Base-by-base conservation (phyloP, 2,113 vertebrate species). In the Hippocampus comes region DNA sequence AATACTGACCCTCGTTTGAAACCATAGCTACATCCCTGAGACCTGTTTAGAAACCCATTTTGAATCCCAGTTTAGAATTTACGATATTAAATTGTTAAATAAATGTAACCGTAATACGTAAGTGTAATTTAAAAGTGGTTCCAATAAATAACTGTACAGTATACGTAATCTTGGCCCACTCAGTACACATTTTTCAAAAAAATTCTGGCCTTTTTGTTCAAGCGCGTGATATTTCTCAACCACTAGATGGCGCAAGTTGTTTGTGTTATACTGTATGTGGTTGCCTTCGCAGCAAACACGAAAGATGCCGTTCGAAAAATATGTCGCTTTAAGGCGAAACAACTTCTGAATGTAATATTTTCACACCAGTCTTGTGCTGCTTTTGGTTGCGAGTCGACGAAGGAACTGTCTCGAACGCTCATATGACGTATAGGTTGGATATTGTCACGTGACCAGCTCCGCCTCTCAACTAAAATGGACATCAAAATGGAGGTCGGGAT, bases 221-320 rank as follows among this genome's bases (percentile, higher is more conserved):
- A n/a, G 2, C 8, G 42, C 25, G 6, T 18, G 9, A 1, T 42
- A 27, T 7, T 12, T 17, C 1, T 59, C n/a, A 3, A 74, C 80
- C 88, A 76, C 63, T 53, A 87, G 88, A 71, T 82, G 85, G 79
- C 70, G 79, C 78, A 82, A 75, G 63, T 9, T 17, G 5, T 34
- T 63, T 38, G 34, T 23, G 21, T 60, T 75, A 2, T 53, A 25
- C 25, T 25, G 25, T 25, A n/a, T 5, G 34, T 38, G 3, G 2
- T 38, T 55, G 21, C 12, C 63, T 23, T 12, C 4, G 5, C 15
- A 18, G 17, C 8, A 61, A 61, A 61, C 59, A 34, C 7, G 27
- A 61, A 30, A 61, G 1, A 30, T 18, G 2, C 15, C 27, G 9
- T 34, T 18, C 9, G 7, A 20, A 34, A 61, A 61, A 27, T 12